Evolutionary conservation across 1,140 invertebrate genomes (phyloP).

Genomic region (Drosophila asahinai): DNA sequence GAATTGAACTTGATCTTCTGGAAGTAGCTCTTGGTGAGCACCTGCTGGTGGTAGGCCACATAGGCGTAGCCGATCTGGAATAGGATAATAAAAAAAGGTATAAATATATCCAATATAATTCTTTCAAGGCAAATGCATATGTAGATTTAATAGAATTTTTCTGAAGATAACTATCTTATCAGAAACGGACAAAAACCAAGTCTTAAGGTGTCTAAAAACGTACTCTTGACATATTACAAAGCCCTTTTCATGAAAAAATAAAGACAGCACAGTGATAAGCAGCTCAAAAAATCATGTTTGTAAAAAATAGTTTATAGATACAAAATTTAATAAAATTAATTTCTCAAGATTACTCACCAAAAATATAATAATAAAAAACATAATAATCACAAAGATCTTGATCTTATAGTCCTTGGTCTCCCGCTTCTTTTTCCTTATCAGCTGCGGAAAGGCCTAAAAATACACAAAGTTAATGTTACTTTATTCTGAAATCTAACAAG

Average conservation of each 20-base stretch:
- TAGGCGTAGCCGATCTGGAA: slow-evolving; percentile 91
- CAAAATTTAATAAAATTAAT: background rate
- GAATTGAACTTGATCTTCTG: slow-evolving; percentile 93
- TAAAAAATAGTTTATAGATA: background rate
- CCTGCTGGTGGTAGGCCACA: slow-evolving; percentile 92
- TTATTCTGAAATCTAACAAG: no score
- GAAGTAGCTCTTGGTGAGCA: slow-evolving; percentile 92
- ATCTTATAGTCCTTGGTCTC: slow-evolving; percentile 90
- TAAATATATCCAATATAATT: no score
- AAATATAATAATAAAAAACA: slow-evolving; percentile 92
- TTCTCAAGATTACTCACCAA: slow-evolving; percentile 84
- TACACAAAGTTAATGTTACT: background rate
- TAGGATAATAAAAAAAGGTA: background rate
- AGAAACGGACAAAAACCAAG: background rate
- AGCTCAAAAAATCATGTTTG: background rate
- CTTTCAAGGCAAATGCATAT: no score
- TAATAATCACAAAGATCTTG: slow-evolving; percentile 91
- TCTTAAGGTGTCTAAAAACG: background rate
- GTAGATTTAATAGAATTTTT: background rate
- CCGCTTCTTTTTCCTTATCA: slow-evolving; percentile 88
- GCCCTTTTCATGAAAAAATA: background rate
- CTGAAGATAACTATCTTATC: background rate
- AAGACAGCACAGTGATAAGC: slow-evolving; percentile 1
- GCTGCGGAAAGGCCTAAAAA: slow-evolving; percentile 84
- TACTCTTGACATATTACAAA: background rate